A percentile compares a stretch with the other conserved stretches of the same genome.
Evolutionary conservation across 1,140 invertebrate species (phyloP).

Genomic region (Trachymyrmex cornetzi): DNA sequence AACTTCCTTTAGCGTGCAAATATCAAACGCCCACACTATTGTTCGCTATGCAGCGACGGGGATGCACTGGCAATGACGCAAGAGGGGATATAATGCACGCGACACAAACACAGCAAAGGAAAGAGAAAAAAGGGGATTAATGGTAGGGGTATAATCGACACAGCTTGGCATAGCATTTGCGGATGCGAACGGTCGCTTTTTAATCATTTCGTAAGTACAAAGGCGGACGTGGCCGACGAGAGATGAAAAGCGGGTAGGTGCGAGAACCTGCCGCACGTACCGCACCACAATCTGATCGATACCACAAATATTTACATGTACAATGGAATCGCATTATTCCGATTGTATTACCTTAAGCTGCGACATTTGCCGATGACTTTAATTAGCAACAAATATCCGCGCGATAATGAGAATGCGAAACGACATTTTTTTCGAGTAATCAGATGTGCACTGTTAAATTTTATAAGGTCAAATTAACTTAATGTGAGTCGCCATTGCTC

Average conservation of each 20-base stretch:
- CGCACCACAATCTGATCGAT: conserved; percentile 56
- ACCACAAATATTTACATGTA: conserved; percentile 67
- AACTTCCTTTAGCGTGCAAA: conserved; percentile 35
- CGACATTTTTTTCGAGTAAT: background rate
- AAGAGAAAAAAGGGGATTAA: background rate
- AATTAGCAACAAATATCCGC: conserved; percentile 1
- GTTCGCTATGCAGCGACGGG: background rate
- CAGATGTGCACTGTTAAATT: too few species aligned
- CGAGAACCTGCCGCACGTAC: conserved; percentile 15
- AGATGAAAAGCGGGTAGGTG: conserved; percentile 3
- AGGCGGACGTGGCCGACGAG: background rate
- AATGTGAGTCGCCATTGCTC: too few species aligned
- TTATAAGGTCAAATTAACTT: too few species aligned
- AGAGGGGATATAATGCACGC: background rate
- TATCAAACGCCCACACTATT: conserved; percentile 65
- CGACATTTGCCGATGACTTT: conserved; percentile 6
- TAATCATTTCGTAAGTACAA: conserved; percentile 62
- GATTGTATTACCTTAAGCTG: background rate
- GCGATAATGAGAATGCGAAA: background rate
- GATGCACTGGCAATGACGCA: background rate
- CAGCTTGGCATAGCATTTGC: background rate
- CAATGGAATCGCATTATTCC: conserved; percentile 38
- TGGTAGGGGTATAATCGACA: background rate
- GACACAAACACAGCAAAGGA: background rate
- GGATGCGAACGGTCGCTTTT: conserved; percentile 33